A percentile compares a stretch with the other conserved stretches of the same genome.
phyloP scores from a whole-genome alignment of 2,797 vertebrate genomes.

The Iguana delicatissima region DNA sequence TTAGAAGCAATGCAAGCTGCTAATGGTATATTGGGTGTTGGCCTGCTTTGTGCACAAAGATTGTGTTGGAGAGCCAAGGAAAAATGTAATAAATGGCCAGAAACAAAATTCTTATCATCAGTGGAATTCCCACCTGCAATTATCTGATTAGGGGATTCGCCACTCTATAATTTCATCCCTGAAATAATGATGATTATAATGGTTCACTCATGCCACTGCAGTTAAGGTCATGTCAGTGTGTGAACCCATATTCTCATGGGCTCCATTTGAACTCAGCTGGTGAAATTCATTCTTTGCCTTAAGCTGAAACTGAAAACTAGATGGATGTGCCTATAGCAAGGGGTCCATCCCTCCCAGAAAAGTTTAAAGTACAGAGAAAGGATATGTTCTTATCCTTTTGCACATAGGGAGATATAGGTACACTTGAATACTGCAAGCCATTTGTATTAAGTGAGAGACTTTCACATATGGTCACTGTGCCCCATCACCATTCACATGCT shows the following conservation, averaged over 20 bases:
- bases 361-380: neutral
- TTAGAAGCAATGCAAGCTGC: constrained; percentile 4
- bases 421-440: neutral
- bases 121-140: constrained; percentile 67
- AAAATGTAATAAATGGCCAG: constrained; percentile 33
- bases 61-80: neutral
- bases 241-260: constrained; percentile 41
- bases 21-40: constrained; percentile 17
- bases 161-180: constrained; percentile 66
- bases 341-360: neutral
- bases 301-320: constrained; percentile 10
- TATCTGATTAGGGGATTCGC: constrained; percentile 73
- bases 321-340: constrained; percentile 8
- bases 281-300: constrained; percentile 22
- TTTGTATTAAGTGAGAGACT: constrained; percentile 1
- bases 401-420: neutral
- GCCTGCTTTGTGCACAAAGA: neutral
- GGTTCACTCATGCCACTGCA: constrained; percentile 29
- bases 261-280: constrained; percentile 26
- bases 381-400: neutral
- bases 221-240: constrained; percentile 34
- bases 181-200: constrained; percentile 48
- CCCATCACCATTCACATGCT: constrained; percentile 6
- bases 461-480: neutral
- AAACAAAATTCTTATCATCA: constrained; percentile 69